Evolutionary conservation across 1,140 invertebrate genomes (phyloP).

Genomic region (Holotrichia oblita): DNA sequence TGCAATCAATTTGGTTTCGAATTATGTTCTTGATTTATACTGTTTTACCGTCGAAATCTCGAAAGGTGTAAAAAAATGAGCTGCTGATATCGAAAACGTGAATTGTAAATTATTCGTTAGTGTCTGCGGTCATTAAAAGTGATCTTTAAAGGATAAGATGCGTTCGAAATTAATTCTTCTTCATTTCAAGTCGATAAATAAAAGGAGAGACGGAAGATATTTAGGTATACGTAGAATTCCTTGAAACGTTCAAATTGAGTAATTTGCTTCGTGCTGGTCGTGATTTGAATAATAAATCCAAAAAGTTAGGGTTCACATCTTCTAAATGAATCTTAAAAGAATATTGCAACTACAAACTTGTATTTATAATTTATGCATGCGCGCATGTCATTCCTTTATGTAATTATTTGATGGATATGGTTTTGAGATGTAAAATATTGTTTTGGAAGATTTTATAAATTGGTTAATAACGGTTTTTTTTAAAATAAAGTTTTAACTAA

Average conservation of each 20-base stretch:
- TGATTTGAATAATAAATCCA: neutral
- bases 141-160: constrained; percentile 2
- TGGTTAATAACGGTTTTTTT: too few species aligned
- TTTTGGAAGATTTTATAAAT: too few species aligned
- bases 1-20: neutral
- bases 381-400: too few species aligned
- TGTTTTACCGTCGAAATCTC: too few species aligned
- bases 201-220: neutral
- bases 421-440: too few species aligned
- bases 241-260: constrained; percentile 1
- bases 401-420: too few species aligned
- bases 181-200: neutral
- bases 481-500: too few species aligned
- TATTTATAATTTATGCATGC: too few species aligned
- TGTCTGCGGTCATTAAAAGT: constrained; percentile 13
- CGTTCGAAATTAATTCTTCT: neutral
- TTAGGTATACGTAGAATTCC: neutral
- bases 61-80: too few species aligned
- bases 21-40: neutral
- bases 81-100: neutral
- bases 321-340: neutral
- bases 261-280: neutral
- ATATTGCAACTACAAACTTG: too few species aligned
- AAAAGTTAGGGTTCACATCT: neutral
- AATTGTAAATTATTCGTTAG: neutral